Percentiles rank a stretch among this genome's conserved stretches.
These are phyloP conservation scores for Tetranychus urticae DNA, from an alignment of 1,140 invertebrate species.

Conservation along the genomic window DNA sequence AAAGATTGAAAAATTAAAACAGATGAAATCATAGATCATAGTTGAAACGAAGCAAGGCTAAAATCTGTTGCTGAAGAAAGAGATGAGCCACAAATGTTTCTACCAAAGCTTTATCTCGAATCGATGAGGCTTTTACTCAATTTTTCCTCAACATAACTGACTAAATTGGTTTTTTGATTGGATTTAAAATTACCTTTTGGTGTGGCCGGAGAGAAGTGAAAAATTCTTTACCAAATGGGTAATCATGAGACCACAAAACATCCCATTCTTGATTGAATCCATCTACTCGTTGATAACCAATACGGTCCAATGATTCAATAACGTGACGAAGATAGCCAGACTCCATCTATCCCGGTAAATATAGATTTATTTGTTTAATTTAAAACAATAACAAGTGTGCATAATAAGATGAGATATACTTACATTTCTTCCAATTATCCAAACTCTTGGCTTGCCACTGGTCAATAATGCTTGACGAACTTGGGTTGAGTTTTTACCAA, in stretches of 20 bases:
- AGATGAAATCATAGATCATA: too few relatives aligned
- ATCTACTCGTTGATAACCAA: slow-evolving; percentile 14
- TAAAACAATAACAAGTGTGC: background rate
- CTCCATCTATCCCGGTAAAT: slow-evolving; percentile 13
- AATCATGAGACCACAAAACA: slow-evolving; percentile 77
- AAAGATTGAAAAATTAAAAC: too few relatives aligned
- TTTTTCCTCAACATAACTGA: too few relatives aligned
- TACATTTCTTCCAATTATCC: slow-evolving; percentile 6
- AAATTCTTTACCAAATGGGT: slow-evolving; percentile 41
- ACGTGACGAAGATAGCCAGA: slow-evolving; percentile 19
- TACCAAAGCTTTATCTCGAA: too few relatives aligned
- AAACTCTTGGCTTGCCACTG: slow-evolving; percentile 1
- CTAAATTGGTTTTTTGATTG: slow-evolving; percentile 1
- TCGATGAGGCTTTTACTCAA: too few relatives aligned
- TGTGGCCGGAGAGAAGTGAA: slow-evolving; percentile 37
- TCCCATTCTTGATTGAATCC: slow-evolving; percentile 33
- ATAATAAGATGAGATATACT: background rate
- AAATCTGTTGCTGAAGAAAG: too few relatives aligned
- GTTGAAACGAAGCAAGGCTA: too few relatives aligned
- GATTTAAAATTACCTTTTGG: slow-evolving; percentile 30
- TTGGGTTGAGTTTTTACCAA: background rate
- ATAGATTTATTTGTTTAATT: background rate
- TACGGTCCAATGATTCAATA: slow-evolving; percentile 16
- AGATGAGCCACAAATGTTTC: too few relatives aligned
- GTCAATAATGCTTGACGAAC: background rate